phyloP scores from a whole-genome alignment of 2,888 invertebrate genomes.

The Agrochola circellaris region DNA sequence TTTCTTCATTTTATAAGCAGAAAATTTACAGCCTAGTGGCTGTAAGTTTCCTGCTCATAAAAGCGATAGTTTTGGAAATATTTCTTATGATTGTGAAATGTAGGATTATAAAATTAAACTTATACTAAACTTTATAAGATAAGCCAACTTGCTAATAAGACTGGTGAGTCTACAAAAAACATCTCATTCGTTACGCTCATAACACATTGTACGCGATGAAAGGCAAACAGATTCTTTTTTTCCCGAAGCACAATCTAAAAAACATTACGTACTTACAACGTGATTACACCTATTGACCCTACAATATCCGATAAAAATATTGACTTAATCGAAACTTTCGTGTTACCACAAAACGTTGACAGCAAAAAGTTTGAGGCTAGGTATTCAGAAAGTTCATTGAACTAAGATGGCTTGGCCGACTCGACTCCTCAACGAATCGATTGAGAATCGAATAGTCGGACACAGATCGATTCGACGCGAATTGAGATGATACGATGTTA shows the following conservation, averaged over 20 bases:
- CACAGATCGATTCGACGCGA: conserved; percentile 77
- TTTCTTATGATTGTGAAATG: background rate
- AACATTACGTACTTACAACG: conserved; percentile 38
- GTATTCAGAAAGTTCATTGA: conserved; percentile 69
- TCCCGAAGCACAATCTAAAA: conserved; percentile 21
- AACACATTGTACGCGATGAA: conserved; percentile 6
- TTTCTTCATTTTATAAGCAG: no score
- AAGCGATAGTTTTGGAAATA: background rate
- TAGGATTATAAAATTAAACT: background rate
- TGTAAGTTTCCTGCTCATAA: background rate
- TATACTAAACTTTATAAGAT: no score
- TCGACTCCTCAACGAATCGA: conserved; percentile 82
- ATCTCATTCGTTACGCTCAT: conserved; percentile 7
- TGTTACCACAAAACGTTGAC: conserved; percentile 51
- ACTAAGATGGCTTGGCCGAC: conserved; percentile 65
- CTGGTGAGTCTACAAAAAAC: background rate
- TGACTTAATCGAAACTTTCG: conserved; percentile 58
- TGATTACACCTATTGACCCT: conserved; percentile 55
- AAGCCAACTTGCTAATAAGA: conserved; percentile 24
- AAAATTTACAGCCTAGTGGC: no score
- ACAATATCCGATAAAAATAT: conserved; percentile 56
- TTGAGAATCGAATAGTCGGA: conserved; percentile 84
- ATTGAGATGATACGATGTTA: conserved; percentile 70
- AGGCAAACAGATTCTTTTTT: background rate
- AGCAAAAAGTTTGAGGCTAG: conserved; percentile 62